phyloP scores from a whole-genome alignment of 2,888 invertebrate species.

The Lasiommata megera region DNA sequence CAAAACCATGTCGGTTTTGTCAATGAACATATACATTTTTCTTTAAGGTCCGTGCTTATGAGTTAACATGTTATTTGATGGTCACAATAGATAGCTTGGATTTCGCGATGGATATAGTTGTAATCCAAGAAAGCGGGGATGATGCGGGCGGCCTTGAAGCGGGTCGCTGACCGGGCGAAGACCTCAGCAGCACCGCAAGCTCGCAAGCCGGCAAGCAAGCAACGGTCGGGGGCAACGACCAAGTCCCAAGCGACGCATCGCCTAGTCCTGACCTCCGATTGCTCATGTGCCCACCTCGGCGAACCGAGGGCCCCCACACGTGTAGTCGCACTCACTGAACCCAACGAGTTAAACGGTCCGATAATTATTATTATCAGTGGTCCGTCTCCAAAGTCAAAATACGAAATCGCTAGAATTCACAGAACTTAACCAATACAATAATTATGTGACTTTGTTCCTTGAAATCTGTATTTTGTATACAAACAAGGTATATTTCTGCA shows the following conservation, averaged over 20 bases:
- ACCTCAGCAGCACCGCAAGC: conserved; percentile 69
- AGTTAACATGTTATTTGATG: background rate
- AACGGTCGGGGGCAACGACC: conserved; percentile 81
- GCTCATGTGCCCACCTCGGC: conserved; percentile 27
- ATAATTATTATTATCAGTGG: no score
- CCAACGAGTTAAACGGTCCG: background rate
- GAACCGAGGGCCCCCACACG: conserved; percentile 25
- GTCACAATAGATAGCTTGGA: conserved; percentile 31
- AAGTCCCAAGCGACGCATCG: conserved; percentile 56
- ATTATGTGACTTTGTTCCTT: no score
- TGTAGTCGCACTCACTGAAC: conserved; percentile 7
- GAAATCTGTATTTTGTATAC: no score
- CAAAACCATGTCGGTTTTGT: no score
- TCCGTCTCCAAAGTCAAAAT: no score
- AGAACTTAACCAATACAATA: no score
- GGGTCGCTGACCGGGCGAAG: conserved; percentile 80
- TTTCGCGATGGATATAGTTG: conserved; percentile 61
- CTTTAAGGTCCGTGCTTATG: no score
- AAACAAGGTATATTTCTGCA: no score
- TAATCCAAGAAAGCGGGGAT: conserved; percentile 67
- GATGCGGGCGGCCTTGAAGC: conserved; percentile 78
- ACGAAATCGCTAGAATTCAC: no score
- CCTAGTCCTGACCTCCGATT: conserved; percentile 56
- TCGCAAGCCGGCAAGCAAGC: conserved; percentile 56
- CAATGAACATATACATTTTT: no score